Base-by-base conservation (phyloP, 2,113 vertebrate species). In the Eulemur macaco region DNA sequence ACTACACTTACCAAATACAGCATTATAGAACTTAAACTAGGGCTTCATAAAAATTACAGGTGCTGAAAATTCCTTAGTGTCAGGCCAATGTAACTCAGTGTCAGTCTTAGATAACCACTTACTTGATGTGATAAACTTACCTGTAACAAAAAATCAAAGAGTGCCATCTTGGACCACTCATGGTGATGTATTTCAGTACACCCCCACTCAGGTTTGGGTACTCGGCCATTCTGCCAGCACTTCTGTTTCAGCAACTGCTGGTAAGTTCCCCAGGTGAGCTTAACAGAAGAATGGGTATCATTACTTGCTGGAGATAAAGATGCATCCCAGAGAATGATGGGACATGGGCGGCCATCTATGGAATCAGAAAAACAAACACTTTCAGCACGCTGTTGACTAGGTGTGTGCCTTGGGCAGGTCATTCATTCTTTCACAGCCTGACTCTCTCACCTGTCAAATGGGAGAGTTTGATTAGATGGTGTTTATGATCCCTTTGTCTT, bases 81-180 rank as follows among this genome's bases (percentile, higher is more conserved):
- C 13, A 58, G 42, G 34, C 23, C 50, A 60, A 12, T 2, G 17
- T 12, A 77, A 76, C 8, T 76, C 27, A 34, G 13, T 12, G 8
- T 69, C 80, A n/a, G 34, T 74, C 45, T 91, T 76, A 58, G 15
- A 68, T 34, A 86, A 73, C 21, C 34, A 96, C 82, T 89, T 8
- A 27, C 54, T 92, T 69, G 50, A 78, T 10, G 77, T 21, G 56
- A 39, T 83, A 81, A 27, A 39, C 98, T 98, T 98, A 99, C 99
- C 99, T 99, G 99, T 78, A 99, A 97, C 77, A 99, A 96, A 97
- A 99, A 99, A 98, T 99, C 99, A 95, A 99, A 99, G 86, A 99
- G 99, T 47, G 99, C 99, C 97, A 99, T 98, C 98, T 99, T 99
- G 97, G 99, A 99, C 99, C 99, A 99, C 80, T 99, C 99, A 0